Conservation (phyloP, 2,797 vertebrate genomes). For the Streptopelia turtur region DNA sequence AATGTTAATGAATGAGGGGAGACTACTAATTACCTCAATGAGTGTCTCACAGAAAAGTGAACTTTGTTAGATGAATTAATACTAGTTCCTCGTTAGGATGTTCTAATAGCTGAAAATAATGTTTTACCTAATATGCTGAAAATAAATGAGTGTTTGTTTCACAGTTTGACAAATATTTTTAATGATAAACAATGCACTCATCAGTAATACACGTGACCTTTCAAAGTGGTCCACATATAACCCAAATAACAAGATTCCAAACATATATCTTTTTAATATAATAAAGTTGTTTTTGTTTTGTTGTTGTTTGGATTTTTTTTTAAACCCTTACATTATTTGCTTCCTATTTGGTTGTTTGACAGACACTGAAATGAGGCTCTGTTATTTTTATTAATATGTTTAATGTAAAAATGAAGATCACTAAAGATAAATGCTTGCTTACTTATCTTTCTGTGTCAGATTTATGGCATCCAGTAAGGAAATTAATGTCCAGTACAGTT, state of each 20-base stretch:
- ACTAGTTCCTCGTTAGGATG: conserved; percentile 58
- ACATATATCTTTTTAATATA: not conserved
- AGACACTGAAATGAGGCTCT: not conserved
- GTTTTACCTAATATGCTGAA: conserved; percentile 51
- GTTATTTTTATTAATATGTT: not conserved
- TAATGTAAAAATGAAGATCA: not conserved
- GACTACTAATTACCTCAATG: conserved; percentile 55
- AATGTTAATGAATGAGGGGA: conserved; percentile 73
- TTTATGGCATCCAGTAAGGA: not conserved
- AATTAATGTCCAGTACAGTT: not conserved
- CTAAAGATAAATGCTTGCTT: not conserved
- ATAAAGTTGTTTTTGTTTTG: not conserved
- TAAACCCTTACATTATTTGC: not conserved
- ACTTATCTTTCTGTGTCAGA: not conserved
- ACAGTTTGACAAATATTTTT: conserved; percentile 25
- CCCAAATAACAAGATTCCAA: not conserved
- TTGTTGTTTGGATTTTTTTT: not conserved
- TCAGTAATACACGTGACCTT: not conserved
- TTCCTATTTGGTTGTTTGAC: not conserved
- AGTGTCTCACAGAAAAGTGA: conserved; percentile 64
- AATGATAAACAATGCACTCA: conserved; percentile 45
- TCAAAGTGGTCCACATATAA: not conserved
- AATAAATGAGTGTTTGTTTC: conserved; percentile 59
- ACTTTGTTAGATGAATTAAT: conserved; percentile 67
- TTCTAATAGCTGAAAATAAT: conserved; percentile 65